Conservation (phyloP, 2,888 invertebrate species). For the Acrobasis consociella region DNA sequence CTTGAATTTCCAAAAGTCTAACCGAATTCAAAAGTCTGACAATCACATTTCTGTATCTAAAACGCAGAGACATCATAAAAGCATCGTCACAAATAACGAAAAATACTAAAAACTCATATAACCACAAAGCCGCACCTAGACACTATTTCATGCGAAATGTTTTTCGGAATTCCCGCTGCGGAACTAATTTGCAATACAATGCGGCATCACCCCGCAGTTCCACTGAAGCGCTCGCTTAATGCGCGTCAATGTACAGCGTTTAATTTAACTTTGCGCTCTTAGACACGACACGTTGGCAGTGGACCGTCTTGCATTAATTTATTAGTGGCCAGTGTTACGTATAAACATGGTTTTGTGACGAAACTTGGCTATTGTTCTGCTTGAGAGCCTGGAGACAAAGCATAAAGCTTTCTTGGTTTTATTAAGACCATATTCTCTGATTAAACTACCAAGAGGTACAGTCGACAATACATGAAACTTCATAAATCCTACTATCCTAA, state of each 20-base stretch:
- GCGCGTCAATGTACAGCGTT: conserved; percentile 67
- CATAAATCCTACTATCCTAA: too few relatives aligned
- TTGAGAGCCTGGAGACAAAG: background rate
- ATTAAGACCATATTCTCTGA: background rate
- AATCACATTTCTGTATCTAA: background rate
- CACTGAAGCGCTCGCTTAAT: conserved; percentile 55
- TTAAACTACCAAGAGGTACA: background rate
- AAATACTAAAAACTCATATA: conserved; percentile 9
- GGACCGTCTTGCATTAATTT: conserved; percentile 52
- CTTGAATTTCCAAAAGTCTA: too few relatives aligned
- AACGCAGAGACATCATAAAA: background rate
- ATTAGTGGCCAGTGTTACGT: conserved; percentile 35
- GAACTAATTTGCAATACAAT: conserved; percentile 71
- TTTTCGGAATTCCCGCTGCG: conserved; percentile 26
- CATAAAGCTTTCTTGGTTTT: conserved; percentile 1
- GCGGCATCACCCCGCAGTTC: conserved; percentile 46
- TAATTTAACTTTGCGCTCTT: conserved; percentile 73
- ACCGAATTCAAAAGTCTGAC: background rate
- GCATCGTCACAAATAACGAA: background rate
- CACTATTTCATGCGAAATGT: conserved; percentile 30
- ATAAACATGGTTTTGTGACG: conserved; percentile 21
- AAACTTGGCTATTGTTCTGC: conserved; percentile 18
- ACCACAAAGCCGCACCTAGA: conserved; percentile 6
- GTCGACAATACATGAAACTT: too few relatives aligned
- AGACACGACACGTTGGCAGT: conserved; percentile 52